Evolutionary conservation across 1,140 invertebrate genomes (phyloP), one percentile per base, ranked within the genome.

Genomic region (Conus ventricosus): DNA sequence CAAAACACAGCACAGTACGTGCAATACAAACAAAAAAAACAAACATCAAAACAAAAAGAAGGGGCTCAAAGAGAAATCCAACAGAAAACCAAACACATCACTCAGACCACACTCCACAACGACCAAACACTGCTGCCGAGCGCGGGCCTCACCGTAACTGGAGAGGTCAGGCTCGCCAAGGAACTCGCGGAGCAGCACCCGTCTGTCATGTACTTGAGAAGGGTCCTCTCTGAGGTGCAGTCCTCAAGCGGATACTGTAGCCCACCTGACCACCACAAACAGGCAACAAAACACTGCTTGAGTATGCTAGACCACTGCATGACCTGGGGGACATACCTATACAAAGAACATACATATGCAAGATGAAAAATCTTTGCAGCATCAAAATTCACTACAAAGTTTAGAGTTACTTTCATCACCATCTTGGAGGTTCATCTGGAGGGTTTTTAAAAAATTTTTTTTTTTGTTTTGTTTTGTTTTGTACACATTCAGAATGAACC

Each of bases 131-230:
- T 63, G 60, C 60, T 11, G 4, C 60, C 11, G 60, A 23, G 13
- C 20, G 7, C 1, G 4, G 7, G 67, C 20, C 71, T 85, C 89
- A 96, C 96, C 96, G 95, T 99, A 99, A 4, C 97, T 97, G 75
- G 97, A 97, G 53, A 99, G 96, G 96, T 81, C 99, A 1, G 99
- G 99, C 95, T 99, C 99, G 88, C 98, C 98, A 4, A 99, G 96
- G 95, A 99, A 99, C 96, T 99, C 99, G 93, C 99, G 96, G 83
- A 99, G 97, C 80, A 99, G 95, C 93, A 99, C 99, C 99, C 99
- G 96, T 99, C 99, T 76, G 99, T 99, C 99, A 99, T 99, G 93
- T 99, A 99, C 95, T 99, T 99, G n/a, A 99, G 97, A 8, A 97
- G 93, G 39, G 97, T 97, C 85, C 96, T 95, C 92, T 97, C 97